Base-by-base conservation (phyloP, 2,113 vertebrate genomes). In the pig (Sus scrofa) region DNA sequence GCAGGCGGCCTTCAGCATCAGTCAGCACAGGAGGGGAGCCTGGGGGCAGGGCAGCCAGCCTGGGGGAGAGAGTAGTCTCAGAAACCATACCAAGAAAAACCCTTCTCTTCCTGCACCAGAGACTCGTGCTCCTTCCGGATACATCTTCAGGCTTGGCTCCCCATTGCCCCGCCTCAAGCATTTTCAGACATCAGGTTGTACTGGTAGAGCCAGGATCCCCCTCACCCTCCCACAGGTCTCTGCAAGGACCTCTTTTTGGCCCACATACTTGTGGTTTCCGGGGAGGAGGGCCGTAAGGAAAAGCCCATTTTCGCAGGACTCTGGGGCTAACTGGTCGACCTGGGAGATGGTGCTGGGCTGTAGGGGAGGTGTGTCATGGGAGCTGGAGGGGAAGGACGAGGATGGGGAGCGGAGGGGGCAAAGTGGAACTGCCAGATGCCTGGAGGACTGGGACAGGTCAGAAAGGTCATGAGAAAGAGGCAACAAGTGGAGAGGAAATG, bases 241-340 rank as follows among this genome's bases (percentile, higher is more conserved):
- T 58, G 22, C 24, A 81, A 60, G 9, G 44, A 86, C 19, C 56
- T 75, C 50, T 67, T 67, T 73, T 70, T 19, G 24, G 19, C 27
- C 18, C 6, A 0, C 39, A 44, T 37, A n/a, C 56, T 86, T 75
- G 30, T 67, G 63, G 62, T 77, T 92, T 96, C 19, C 20, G 6
- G n/a, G 78, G 73, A 58, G n/a, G n/a, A 87, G 62, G 30, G 32
- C 39, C 87, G 32, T n/a, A 73, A 62, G 92, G 14, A 54, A 88
- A 85, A 50, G 32, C 44, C 60, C 52, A 63, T 39, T 67, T 75
- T 37, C 10, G 0, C 44, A 86, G 86, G 54, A 32, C 39, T 58
- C 67, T 12, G 9, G 62, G 54, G n/a, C n/a, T 32, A 50, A 9
- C 27, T 0, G 26, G 67, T 62, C 67, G 2, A 9, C 50, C 27